phyloP scores from a whole-genome alignment of 2,113 vertebrate genomes.

The Ceuthmochares aereus region DNA sequence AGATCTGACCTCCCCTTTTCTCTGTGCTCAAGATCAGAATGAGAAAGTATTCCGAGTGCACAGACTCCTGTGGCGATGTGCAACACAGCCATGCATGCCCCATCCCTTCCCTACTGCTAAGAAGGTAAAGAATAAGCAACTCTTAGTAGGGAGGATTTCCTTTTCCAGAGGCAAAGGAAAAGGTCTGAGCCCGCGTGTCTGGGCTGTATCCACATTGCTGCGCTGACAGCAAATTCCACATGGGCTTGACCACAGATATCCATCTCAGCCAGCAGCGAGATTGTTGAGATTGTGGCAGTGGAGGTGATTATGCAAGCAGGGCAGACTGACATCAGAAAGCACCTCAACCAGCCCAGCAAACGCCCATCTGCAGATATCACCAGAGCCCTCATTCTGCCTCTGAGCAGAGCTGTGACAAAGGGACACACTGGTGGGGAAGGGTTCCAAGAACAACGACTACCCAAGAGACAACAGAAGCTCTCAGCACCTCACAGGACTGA shows the following conservation, averaged over 20 bases:
- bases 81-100: background rate
- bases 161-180: background rate
- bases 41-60: background rate
- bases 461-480: background rate
- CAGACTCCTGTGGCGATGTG: background rate
- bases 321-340: background rate
- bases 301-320: background rate
- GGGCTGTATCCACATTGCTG: accelerated
- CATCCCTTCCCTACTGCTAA: background rate
- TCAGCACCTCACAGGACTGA: background rate
- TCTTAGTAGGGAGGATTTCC: background rate
- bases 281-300: background rate
- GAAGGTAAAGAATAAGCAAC: background rate
- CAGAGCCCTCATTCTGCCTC: background rate
- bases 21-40: background rate
- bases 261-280: background rate
- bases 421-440: accelerated
- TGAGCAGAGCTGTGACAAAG: background rate
- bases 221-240: background rate
- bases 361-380: accelerated
- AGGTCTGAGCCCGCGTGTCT: background rate
- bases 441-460: background rate
- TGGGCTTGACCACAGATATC: background rate
- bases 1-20: background rate
- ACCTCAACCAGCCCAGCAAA: background rate